Evolutionary conservation across 2,113 vertebrate species (phyloP).

Genomic region (Cacatua alba): DNA sequence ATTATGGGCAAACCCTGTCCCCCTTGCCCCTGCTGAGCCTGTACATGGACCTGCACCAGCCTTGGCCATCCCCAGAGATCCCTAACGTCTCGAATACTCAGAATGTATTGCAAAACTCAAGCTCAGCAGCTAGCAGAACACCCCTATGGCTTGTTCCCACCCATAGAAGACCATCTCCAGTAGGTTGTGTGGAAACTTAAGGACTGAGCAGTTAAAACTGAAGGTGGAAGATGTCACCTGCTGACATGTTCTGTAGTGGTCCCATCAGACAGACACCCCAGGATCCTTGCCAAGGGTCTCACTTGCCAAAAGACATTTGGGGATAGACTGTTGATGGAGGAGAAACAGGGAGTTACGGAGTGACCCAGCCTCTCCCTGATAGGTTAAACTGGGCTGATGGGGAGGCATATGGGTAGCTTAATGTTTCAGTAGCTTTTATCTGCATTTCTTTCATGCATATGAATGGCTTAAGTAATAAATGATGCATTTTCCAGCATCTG

Average conservation of each 20-base stretch:
- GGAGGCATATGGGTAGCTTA: background rate
- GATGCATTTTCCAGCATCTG: background rate
- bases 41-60: background rate
- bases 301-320: fast-evolving
- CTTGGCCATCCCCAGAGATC: background rate
- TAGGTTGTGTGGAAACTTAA: fast-evolving
- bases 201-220: background rate
- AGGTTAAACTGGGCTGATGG: background rate
- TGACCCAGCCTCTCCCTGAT: background rate
- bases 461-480: background rate
- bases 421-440: background rate
- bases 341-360: background rate
- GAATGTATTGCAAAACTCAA: background rate
- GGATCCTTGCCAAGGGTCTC: background rate
- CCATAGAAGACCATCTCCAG: background rate
- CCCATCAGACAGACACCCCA: fast-evolving
- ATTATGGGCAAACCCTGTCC: background rate
- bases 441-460: background rate
- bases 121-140: background rate
- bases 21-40: fast-evolving
- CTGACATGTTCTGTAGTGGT: fast-evolving
- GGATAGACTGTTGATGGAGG: background rate
- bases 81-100: background rate
- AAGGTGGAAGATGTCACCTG: background rate
- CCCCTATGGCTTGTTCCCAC: background rate